These are phyloP conservation scores for Neofelis nebulosa DNA, from an alignment of 2,113 vertebrate species.

Conservation along the genomic window DNA sequence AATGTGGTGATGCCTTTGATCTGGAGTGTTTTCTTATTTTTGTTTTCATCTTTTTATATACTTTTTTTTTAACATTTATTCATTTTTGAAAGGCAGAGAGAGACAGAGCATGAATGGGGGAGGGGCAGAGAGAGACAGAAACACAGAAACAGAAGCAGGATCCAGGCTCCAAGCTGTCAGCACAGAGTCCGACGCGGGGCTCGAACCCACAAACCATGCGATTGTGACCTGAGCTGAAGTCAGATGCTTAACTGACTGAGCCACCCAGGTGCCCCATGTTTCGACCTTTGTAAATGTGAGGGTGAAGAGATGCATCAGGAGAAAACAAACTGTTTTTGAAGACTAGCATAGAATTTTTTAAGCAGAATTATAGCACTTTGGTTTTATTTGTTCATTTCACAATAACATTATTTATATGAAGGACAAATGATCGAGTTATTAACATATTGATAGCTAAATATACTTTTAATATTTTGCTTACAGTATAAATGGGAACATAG, in stretches of 20 bases:
- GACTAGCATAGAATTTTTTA: neutral
- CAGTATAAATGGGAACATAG: neutral
- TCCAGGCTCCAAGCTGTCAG: too few species aligned
- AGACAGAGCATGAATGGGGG: too few species aligned
- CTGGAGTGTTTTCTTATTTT: neutral
- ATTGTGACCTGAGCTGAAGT: too few species aligned
- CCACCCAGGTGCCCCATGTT: neutral
- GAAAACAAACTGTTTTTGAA: neutral
- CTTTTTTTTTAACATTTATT: too few species aligned
- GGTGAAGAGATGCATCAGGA: neutral
- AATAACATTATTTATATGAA: neutral
- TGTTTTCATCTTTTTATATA: constrained; percentile 42
- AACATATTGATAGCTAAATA: neutral
- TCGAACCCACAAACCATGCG: too few species aligned
- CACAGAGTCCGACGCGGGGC: too few species aligned
- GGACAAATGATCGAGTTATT: neutral
- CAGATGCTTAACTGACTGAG: too few species aligned
- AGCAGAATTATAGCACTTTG: neutral
- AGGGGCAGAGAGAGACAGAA: too few species aligned
- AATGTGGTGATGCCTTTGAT: neutral
- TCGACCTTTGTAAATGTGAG: constrained; percentile 42
- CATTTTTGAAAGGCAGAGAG: too few species aligned
- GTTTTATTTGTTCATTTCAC: constrained; percentile 46
- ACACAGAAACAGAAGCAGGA: too few species aligned
- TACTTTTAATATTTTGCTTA: neutral